These are phyloP conservation scores for Protosalanx chinensis DNA, from an alignment of 2,797 vertebrate genomes.

Conservation along the genomic window DNA sequence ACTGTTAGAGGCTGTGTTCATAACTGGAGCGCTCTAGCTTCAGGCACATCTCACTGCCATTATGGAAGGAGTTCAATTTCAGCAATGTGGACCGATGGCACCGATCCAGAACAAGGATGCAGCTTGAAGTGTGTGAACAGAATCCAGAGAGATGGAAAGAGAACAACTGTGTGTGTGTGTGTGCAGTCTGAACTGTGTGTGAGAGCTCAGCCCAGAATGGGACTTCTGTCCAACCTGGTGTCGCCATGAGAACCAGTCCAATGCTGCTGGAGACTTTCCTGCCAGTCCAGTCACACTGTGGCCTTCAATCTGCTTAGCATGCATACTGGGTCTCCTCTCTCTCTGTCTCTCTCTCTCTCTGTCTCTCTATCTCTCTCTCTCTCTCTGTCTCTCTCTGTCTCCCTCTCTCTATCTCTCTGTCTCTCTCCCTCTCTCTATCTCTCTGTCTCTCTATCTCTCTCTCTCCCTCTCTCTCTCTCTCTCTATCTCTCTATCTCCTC, in stretches of 20 bases:
- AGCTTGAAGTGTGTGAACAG: constrained; percentile 31
- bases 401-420: too few species aligned
- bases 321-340: constrained; percentile 40
- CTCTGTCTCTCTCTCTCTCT: constrained; percentile 17
- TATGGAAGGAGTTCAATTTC: constrained; percentile 59
- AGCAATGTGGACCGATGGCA: constrained; percentile 48
- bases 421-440: too few species aligned
- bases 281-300: constrained; percentile 60
- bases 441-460: neutral
- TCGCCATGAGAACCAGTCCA: neutral
- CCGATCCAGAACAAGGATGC: constrained; percentile 58
- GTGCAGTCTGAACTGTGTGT: constrained; percentile 9
- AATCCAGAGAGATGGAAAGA: constrained; percentile 21
- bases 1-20: constrained; percentile 56
- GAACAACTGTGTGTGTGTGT: constrained; percentile 17
- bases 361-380: constrained; percentile 2
- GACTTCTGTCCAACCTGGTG: too few species aligned
- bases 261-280: constrained; percentile 38
- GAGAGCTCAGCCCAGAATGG: neutral
- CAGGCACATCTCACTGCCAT: constrained; percentile 43
- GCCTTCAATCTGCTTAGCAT: constrained; percentile 47
- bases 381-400: constrained; percentile 7
- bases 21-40: constrained; percentile 22
- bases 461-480: neutral
- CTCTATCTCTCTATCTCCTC: neutral